Evolutionary conservation across 2,888 invertebrate species (phyloP), one percentile per base, ranked within the genome.

Genomic region (Dinocampus coccinellae): DNA sequence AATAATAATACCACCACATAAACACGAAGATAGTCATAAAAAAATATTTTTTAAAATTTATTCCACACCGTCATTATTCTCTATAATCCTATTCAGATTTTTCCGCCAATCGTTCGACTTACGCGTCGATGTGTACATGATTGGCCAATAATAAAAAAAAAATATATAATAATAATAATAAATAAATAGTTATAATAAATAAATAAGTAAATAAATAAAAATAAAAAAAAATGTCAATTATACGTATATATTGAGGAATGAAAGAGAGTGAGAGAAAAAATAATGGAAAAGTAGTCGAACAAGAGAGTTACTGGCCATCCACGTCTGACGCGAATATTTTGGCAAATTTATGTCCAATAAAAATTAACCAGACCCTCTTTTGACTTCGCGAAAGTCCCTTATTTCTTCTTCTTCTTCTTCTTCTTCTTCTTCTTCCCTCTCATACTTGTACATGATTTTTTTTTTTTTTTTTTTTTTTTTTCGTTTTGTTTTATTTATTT

Each of bases 281-380:
- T 47, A 7, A 64, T 34, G 20, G 42, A 29, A 34, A 61, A 52
- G 16, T 63, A 58, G 61, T 34, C 60, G 55, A 63, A 52, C 73
- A 66, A 76, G 79, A 82, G 82, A 84, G 83, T 85, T 84, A 85
- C 83, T 78, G 80, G 80, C 87, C 86, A 85, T 87, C 84, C 83
- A 84, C 81, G 87, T 87, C 87, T 81, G 75, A 79, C 79, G 77
- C 82, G 85, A 87, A 87, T 87, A 87, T 87, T 87, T 87, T 85
- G 85, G 85, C 85, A 85, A 87, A 87, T 87, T 87, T 87, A 87
- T 87, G 86, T 79, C 77, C 83, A 86, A 87, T 87, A 87, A 87
- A 87, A 87, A 87, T 87, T 87, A 87, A 87, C 83, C 87, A 85
- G 86, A 82, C 81, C 83, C 83, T 75, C 83, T 75, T 74, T 76